Evolutionary conservation across 2,888 invertebrate genomes (phyloP), one percentile per base, ranked within the genome.

Genomic region (Mimas tiliae): DNA sequence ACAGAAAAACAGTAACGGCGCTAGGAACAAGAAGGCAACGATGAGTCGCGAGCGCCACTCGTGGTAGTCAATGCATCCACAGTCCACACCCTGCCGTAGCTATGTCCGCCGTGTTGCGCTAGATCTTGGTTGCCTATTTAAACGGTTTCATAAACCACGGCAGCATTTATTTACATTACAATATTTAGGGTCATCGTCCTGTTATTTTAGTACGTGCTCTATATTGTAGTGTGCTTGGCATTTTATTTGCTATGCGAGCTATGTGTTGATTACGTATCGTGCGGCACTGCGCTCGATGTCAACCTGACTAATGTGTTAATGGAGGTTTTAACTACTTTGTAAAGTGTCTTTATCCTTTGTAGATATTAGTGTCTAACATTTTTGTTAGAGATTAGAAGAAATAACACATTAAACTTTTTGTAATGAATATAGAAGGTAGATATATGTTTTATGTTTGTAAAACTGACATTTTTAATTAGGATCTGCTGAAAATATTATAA

Each of bases 131-230:
- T 70, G 67, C 69, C 67, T 71, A 69, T 68, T 72, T 66, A 64
- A 67, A 65, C 63, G 16, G 58, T 65, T 63, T 53, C 63, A 62
- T 65, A 64, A 68, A 69, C 65, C 58, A 63, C 64, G 53, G 66
- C 45, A 63, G 34, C 69, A 67, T 70, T 77, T 87, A 84, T 86
- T 84, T 83, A 84, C 76, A 77, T 81, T 83, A 81, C 79, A 81
- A 75, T 70, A 72, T 78, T 81, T 72, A 73, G 76, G 87, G 88
- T 88, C 87, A 86, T 80, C 88, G 87, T 80, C 85, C 87, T 78
- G 79, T 74, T 66, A 63, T 53, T 66, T 66, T 52, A 58, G 55
- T 47, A 34, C 51, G 52, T 66, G 66, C 42, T 48, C 47, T 66
- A 66, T 66, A 53, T 66, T 27, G 34, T 66, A 47, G 52, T 53